These are phyloP conservation scores for Dromas ardeola DNA, from an alignment of 2,113 vertebrate species.

Conservation along the genomic window DNA sequence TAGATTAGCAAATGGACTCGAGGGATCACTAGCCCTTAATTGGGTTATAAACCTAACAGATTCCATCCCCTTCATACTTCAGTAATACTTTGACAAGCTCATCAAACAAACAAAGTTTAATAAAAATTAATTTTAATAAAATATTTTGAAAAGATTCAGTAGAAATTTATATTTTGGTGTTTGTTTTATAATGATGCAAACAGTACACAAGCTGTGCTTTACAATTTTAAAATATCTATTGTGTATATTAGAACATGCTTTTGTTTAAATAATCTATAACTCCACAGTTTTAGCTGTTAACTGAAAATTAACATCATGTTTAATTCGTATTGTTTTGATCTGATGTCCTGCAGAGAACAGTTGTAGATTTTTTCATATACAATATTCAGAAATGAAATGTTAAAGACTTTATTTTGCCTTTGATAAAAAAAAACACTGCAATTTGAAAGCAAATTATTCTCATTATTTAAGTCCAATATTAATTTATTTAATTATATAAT, in stretches of 20 bases:
- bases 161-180: not conserved
- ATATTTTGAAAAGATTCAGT: not conserved
- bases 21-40: not conserved
- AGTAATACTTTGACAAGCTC: not conserved
- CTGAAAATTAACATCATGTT: not conserved
- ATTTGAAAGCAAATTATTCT: conserved; percentile 33
- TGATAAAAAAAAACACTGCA: not conserved
- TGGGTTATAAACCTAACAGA: not conserved
- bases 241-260: not conserved
- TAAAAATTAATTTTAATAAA: not conserved
- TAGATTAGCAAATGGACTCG: not conserved
- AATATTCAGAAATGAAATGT: not conserved
- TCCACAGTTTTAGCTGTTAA: not conserved
- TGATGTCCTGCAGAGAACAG: not conserved
- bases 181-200: not conserved
- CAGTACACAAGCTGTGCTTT: not conserved
- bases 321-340: conserved; percentile 15
- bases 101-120: not conserved
- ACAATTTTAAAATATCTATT: not conserved
- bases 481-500: conserved; percentile 17
- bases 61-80: not conserved
- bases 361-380: not conserved
- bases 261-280: not conserved
- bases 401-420: conserved; percentile 3
- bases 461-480: conserved; percentile 25